These are phyloP conservation scores for Centruroides sculpturatus DNA, from an alignment of 1,140 invertebrate genomes.

Conservation along the genomic window DNA sequence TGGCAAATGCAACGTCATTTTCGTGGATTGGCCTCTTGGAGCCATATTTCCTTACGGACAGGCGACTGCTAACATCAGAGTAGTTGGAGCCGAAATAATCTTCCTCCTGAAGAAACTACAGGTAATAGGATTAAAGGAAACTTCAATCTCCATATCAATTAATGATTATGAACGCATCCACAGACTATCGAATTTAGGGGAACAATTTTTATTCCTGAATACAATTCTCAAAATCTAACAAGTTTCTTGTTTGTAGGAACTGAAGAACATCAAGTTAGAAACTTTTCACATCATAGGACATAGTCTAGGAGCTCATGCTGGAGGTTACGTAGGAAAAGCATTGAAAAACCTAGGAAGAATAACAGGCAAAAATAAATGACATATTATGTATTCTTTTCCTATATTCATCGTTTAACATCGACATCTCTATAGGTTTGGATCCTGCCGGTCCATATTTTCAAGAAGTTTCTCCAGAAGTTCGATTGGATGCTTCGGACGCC, in stretches of 20 bases:
- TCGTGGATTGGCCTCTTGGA: not conserved
- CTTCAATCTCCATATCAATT: no score
- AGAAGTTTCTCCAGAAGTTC: constrained; percentile 57
- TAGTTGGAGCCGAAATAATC: constrained; percentile 44
- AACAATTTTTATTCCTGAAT: no score
- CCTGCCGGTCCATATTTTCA: constrained; percentile 85
- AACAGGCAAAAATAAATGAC: constrained; percentile 29
- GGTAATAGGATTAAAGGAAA: no score
- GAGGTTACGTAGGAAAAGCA: constrained; percentile 64
- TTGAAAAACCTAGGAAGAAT: constrained; percentile 55
- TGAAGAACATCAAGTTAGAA: constrained; percentile 1
- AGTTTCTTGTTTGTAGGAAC: not conserved
- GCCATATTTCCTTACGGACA: not conserved
- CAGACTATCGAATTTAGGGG: no score
- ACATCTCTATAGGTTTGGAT: constrained; percentile 49
- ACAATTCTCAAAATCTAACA: no score
- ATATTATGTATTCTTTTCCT: no score
- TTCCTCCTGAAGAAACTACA: not conserved
- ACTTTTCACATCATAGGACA: constrained; percentile 41
- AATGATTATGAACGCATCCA: no score
- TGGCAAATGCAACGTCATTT: not conserved
- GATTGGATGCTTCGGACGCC: constrained; percentile 72
- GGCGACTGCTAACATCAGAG: constrained; percentile 41
- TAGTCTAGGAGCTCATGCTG: constrained; percentile 67
- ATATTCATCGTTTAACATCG: no score